Conservation (phyloP, 2,888 invertebrate species). For the Branchellion lobata region DNA sequence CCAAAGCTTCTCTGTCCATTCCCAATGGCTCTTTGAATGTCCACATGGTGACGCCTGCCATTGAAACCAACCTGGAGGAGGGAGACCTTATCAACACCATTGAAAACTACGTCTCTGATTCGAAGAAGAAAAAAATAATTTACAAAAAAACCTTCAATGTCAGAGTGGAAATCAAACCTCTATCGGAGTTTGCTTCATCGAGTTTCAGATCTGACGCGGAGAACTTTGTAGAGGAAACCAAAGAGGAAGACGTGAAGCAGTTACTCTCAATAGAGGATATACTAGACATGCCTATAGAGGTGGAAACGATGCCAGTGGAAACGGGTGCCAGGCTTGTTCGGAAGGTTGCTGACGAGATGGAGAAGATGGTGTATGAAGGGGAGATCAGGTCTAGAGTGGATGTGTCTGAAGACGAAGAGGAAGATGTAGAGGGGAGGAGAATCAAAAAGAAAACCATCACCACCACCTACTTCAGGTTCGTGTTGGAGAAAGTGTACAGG, state of each 20-base stretch:
- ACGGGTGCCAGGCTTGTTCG: not conserved
- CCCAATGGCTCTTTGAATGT: not conserved
- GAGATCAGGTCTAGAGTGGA: slow-evolving; percentile 36
- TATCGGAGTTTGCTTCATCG: not conserved
- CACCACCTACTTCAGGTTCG: slow-evolving; percentile 27
- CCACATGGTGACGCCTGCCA: not conserved
- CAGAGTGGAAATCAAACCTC: not conserved
- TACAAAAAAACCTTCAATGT: not conserved
- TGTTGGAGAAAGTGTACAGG: slow-evolving; percentile 29
- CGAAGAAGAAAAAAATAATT: not conserved
- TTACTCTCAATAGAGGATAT: not conserved
- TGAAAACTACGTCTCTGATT: not conserved
- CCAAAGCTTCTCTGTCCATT: not conserved
- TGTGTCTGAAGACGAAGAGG: slow-evolving; percentile 38
- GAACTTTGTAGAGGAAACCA: not conserved
- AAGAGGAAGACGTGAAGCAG: not conserved
- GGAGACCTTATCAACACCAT: not conserved
- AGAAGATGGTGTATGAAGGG: slow-evolving; percentile 28
- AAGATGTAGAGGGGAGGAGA: slow-evolving; percentile 35
- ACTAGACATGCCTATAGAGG: not conserved
- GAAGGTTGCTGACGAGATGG: not conserved
- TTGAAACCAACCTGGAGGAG: not conserved
- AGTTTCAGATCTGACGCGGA: not conserved
- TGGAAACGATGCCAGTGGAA: not conserved
- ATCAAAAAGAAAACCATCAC: slow-evolving; percentile 44